Evolutionary conservation across 2,888 invertebrate genomes (phyloP).

Genomic region (Parthenolecanium corni): DNA sequence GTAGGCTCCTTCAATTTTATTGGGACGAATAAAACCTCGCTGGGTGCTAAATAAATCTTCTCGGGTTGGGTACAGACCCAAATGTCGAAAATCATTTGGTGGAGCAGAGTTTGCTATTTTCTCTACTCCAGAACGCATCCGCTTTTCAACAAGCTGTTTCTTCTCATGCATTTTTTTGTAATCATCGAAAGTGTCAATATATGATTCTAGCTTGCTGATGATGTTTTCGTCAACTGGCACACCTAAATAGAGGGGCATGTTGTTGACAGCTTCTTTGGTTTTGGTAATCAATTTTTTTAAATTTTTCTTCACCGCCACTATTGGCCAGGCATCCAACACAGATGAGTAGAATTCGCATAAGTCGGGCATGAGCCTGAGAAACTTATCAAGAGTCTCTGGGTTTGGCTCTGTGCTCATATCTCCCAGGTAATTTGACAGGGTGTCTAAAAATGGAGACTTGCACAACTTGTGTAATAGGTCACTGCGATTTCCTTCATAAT

Average conservation of each 20-base stretch:
- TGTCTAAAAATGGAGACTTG: slow-evolving; percentile 6
- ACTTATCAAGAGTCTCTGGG: slow-evolving; percentile 32
- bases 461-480: slow-evolving; percentile 5
- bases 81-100: slow-evolving; percentile 43
- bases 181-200: slow-evolving; percentile 26
- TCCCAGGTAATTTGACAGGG: slow-evolving; percentile 30
- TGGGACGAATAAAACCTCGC: slow-evolving; percentile 45
- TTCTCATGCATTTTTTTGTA: slow-evolving; percentile 25
- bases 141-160: background rate
- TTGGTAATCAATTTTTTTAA: slow-evolving; percentile 35
- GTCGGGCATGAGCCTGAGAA: slow-evolving; percentile 34
- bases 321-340: slow-evolving; percentile 37
- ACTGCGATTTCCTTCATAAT: slow-evolving; percentile 5
- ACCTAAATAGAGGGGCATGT: slow-evolving; percentile 32
- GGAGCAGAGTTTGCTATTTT: slow-evolving; percentile 35
- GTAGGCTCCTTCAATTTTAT: slow-evolving; percentile 53
- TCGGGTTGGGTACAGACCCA: slow-evolving; percentile 45
- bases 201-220: slow-evolving; percentile 16
- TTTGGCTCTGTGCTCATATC: slow-evolving; percentile 30
- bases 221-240: slow-evolving; percentile 26
- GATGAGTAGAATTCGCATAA: slow-evolving; percentile 36
- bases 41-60: slow-evolving; percentile 39
- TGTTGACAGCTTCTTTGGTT: slow-evolving; percentile 33
- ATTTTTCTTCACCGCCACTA: slow-evolving; percentile 36
- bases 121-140: slow-evolving; percentile 38